Evolutionary conservation across 2,113 vertebrate genomes (phyloP).

Genomic region (Gobio gobio): DNA sequence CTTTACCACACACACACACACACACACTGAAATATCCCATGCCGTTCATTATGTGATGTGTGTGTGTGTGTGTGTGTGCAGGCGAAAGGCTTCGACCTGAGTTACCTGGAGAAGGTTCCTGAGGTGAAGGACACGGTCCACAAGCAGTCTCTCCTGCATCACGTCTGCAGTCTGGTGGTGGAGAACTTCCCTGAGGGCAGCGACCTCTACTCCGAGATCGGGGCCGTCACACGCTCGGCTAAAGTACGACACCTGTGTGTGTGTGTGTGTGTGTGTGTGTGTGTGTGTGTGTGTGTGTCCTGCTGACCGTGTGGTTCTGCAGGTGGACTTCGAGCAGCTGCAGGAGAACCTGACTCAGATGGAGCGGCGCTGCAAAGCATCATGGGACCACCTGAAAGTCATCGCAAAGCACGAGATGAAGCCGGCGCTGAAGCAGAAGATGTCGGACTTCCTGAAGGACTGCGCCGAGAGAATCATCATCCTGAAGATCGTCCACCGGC

Average conservation of each 20-base stretch:
- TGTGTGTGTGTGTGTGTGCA: conserved; percentile 56
- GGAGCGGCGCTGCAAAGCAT: conserved; percentile 95
- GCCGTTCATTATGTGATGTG: too few species aligned
- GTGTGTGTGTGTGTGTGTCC: too few species aligned
- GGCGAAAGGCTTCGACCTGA: conserved; percentile 98
- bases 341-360: conserved; percentile 94
- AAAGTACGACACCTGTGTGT: conserved; percentile 76
- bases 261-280: too few species aligned
- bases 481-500: conserved; percentile 93
- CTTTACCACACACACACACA: background rate
- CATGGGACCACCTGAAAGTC: conserved; percentile 97
- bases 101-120: conserved; percentile 96
- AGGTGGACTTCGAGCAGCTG: conserved; percentile 98
- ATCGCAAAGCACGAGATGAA: conserved; percentile 98
- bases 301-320: conserved; percentile 48
- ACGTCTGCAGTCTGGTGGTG: conserved; percentile 89
- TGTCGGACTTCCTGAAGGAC: conserved; percentile 96
- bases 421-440: conserved; percentile 90
- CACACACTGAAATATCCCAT: background rate
- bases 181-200: conserved; percentile 94
- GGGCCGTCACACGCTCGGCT: conserved; percentile 92
- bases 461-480: conserved; percentile 96
- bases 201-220: conserved; percentile 96
- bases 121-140: conserved; percentile 98
- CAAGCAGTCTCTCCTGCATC: conserved; percentile 95